A percentile compares a stretch with the other conserved stretches of the same genome.
These are phyloP conservation scores for Ophion obscuratus DNA, from an alignment of 2,888 invertebrate genomes.

Conservation along the genomic window DNA sequence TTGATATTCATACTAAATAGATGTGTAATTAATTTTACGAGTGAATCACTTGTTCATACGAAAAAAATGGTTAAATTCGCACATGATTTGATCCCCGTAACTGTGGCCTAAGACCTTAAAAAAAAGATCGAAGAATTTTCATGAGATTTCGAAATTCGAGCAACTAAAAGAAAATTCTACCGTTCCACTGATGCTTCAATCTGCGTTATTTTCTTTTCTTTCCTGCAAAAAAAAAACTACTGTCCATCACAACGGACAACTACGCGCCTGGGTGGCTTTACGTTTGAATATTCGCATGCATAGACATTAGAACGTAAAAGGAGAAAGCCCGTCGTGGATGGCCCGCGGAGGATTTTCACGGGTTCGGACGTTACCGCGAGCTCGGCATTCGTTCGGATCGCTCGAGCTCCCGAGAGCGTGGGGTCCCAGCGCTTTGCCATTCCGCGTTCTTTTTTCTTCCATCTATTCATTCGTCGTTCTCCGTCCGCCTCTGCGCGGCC, in stretches of 20 bases:
- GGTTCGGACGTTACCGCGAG: slow-evolving; percentile 12
- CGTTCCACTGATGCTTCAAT: too few relatives aligned
- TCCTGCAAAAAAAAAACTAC: not conserved
- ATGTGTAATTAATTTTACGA: too few relatives aligned
- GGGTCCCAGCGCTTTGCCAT: slow-evolving; percentile 33
- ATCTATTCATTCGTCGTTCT: not conserved
- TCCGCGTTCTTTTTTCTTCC: slow-evolving; percentile 5
- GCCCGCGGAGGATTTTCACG: slow-evolving; percentile 8
- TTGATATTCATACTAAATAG: too few relatives aligned
- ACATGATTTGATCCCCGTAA: too few relatives aligned
- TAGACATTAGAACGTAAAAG: not conserved
- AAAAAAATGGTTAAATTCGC: too few relatives aligned
- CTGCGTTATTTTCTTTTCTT: not conserved
- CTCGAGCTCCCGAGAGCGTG: slow-evolving; percentile 4
- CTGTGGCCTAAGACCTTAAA: too few relatives aligned
- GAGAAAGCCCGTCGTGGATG: not conserved
- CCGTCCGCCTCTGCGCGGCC: not conserved
- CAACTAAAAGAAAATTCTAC: too few relatives aligned
- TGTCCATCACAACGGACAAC: too few relatives aligned
- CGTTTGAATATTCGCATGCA: not conserved
- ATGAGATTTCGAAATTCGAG: too few relatives aligned
- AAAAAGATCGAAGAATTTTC: too few relatives aligned
- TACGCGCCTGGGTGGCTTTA: not conserved
- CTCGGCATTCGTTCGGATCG: not conserved
- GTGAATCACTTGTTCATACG: too few relatives aligned